These are phyloP conservation scores for Hipposideros armiger DNA, from an alignment of 2,113 vertebrate species.

Conservation along the genomic window DNA sequence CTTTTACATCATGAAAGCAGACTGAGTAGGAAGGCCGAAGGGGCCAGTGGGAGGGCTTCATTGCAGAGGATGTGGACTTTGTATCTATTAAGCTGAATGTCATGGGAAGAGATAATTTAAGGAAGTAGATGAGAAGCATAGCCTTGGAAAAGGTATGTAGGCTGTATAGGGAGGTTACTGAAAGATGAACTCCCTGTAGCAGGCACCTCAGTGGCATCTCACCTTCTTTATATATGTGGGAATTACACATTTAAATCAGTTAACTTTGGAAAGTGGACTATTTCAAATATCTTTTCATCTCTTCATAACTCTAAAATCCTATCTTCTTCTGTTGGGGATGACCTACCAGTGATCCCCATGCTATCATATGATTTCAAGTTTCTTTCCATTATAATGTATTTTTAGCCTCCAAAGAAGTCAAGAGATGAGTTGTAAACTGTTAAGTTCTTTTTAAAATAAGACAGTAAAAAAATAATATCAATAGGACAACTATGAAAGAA, in stretches of 20 bases:
- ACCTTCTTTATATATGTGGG: not conserved
- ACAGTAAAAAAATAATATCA: not conserved
- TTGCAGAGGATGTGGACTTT: constrained; percentile 27
- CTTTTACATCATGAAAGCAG: not conserved
- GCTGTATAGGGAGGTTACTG: not conserved
- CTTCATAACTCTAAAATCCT: constrained; percentile 63
- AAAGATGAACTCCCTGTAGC: not conserved
- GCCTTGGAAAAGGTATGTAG: constrained; percentile 15
- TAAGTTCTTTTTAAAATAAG: constrained; percentile 68
- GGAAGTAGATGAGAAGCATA: not conserved
- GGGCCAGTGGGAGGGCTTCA: not conserved
- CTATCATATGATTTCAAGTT: constrained; percentile 12
- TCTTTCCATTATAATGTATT: constrained; percentile 71
- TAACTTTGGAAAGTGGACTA: constrained; percentile 9
- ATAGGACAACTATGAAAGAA: constrained; percentile 48
- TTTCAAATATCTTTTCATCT: constrained; percentile 66
- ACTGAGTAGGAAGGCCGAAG: not conserved
- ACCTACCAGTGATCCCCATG: constrained; percentile 43
- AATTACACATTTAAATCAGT: constrained; percentile 20
- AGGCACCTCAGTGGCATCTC: not conserved
- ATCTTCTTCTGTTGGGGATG: constrained; percentile 31
- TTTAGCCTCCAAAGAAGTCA: constrained; percentile 62
- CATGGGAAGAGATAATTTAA: not conserved
- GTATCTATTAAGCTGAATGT: not conserved
- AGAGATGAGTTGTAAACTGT: not conserved